Percentiles rank a stretch among this genome's conserved stretches.
Evolutionary conservation across 2,113 vertebrate genomes (phyloP).

Genomic region (Baryphthengus martii): DNA sequence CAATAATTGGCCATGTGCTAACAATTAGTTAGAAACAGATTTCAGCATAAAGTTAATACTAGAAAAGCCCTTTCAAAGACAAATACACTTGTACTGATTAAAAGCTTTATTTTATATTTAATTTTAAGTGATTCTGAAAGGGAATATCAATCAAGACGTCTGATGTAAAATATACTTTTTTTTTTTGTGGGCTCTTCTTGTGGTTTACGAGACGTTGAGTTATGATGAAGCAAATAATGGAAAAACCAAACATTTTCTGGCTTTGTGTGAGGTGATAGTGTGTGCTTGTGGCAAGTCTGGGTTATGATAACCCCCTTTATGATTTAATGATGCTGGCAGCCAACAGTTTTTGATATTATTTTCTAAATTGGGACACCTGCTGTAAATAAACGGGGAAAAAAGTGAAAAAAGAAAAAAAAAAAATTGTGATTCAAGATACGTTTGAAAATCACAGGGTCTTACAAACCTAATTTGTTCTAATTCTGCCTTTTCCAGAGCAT

Average conservation of each 20-base stretch:
- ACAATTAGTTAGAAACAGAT: neutral
- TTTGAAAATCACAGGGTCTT: neutral
- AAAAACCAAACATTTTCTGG: neutral
- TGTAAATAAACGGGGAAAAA: neutral
- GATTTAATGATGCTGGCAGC: neutral
- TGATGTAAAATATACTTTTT: neutral
- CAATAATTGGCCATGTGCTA: neutral
- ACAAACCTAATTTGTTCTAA: neutral
- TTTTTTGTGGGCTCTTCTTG: neutral
- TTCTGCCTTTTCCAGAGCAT: neutral
- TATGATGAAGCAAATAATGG: neutral
- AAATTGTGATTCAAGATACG: neutral
- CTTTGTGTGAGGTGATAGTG: neutral
- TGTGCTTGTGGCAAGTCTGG: neutral
- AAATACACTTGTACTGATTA: neutral
- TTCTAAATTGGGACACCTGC: neutral
- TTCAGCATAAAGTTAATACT: neutral
- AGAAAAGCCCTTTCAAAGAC: neutral
- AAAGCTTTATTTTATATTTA: neutral
- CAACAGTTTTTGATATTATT: neutral
- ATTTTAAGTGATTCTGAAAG: neutral
- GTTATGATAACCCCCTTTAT: neutral
- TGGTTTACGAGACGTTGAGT: neutral
- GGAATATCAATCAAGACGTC: neutral
- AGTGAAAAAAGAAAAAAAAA: neutral